phyloP scores from a whole-genome alignment of 2,113 vertebrate species.

The Climacteris rufus region DNA sequence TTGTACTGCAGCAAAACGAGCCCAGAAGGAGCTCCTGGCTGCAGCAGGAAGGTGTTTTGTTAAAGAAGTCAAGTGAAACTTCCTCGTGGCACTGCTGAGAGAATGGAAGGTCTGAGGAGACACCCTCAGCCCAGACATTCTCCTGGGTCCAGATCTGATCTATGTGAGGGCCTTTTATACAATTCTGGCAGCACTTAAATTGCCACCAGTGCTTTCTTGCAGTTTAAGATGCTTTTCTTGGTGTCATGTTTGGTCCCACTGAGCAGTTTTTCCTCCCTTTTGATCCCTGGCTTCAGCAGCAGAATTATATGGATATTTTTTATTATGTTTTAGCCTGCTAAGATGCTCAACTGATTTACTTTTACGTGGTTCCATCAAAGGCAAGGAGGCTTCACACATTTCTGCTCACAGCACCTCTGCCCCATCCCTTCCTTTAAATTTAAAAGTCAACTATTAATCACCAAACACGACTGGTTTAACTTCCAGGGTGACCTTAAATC shows the following conservation, averaged over 20 bases:
- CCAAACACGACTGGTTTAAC: neutral
- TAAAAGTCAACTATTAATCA: neutral
- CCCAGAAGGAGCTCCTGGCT: neutral
- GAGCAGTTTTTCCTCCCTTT: neutral
- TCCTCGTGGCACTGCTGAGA: neutral
- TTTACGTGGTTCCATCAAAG: neutral
- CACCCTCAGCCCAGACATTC: neutral
- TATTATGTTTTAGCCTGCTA: neutral
- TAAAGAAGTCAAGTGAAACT: neutral
- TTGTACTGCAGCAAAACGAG: neutral
- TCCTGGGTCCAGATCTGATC: neutral
- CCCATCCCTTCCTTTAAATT: neutral
- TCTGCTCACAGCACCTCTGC: neutral
- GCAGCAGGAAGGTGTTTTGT: neutral
- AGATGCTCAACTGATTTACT: neutral
- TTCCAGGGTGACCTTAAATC: neutral
- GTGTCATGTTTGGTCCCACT: neutral
- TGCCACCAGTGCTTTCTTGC: neutral
- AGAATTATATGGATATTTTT: neutral
- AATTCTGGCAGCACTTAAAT: neutral
- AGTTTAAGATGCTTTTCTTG: neutral
- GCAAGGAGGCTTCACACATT: neutral
- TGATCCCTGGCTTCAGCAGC: neutral
- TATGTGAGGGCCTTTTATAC: neutral
- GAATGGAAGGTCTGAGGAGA: slow-evolving; percentile 22